Evolutionary conservation across 2,113 vertebrate genomes (phyloP).

Genomic region (Dascyllus trimaculatus): DNA sequence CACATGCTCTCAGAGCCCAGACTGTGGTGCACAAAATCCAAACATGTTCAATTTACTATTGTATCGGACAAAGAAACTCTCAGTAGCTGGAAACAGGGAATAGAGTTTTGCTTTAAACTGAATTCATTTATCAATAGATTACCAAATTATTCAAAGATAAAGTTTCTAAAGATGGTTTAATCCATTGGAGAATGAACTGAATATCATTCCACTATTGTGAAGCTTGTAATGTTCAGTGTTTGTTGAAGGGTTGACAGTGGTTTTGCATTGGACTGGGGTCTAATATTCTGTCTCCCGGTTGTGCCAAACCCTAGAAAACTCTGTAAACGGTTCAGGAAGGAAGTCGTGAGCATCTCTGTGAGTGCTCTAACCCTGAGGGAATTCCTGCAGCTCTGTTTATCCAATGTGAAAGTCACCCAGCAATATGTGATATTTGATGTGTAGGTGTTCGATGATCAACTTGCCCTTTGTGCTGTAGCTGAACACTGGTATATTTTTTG

Average conservation of each 20-base stretch:
- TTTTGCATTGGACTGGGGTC: no score
- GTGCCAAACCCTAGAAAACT: no score
- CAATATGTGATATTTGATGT: conserved; percentile 12
- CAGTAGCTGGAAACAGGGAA: background rate
- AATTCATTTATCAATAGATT: background rate
- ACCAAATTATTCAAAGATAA: background rate
- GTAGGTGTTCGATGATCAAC: conserved; percentile 1
- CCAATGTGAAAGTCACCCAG: conserved; percentile 8
- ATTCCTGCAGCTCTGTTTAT: background rate
- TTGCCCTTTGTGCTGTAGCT: conserved; percentile 3
- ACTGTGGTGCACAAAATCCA: background rate
- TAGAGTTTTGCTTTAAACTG: background rate
- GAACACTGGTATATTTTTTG: background rate
- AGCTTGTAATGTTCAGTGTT: background rate
- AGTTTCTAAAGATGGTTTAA: background rate
- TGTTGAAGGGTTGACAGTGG: background rate
- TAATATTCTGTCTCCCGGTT: no score
- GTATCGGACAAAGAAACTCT: no score
- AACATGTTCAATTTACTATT: background rate
- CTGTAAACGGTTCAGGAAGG: no score
- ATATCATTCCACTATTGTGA: background rate
- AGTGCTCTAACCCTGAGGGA: no score
- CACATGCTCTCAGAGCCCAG: background rate
- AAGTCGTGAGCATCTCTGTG: no score
- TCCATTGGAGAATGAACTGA: background rate